Percentiles rank a stretch among this genome's conserved stretches.
phyloP scores from a whole-genome alignment of 2,113 vertebrate genomes.

The Anoura caudifer region DNA sequence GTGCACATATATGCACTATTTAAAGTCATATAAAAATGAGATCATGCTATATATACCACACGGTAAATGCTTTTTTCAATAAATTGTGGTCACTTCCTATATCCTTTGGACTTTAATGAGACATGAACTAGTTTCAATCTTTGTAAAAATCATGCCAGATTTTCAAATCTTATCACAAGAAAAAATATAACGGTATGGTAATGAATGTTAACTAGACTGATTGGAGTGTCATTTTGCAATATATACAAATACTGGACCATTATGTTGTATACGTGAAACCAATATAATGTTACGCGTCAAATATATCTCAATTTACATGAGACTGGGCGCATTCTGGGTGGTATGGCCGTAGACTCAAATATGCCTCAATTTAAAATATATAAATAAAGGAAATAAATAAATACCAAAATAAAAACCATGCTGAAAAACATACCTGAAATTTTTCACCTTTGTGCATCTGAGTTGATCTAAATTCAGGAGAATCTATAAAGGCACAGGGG shows the following conservation, averaged over 20 bases:
- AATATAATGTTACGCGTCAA: not conserved
- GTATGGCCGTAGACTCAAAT: no score
- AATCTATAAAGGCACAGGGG: conserved; percentile 97
- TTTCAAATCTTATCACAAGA: not conserved
- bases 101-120: not conserved
- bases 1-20: not conserved
- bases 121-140: not conserved
- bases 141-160: conserved; percentile 10
- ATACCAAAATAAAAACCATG: not conserved
- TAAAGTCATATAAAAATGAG: not conserved
- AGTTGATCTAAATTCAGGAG: conserved; percentile 97
- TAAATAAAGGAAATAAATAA: not conserved
- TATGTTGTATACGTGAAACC: not conserved
- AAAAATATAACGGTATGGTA: not conserved
- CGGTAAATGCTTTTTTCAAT: not conserved
- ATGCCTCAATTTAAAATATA: not conserved
- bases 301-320: not conserved
- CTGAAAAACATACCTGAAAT: conserved; percentile 92
- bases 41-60: not conserved
- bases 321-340: no score
- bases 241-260: not conserved
- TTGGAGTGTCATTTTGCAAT: not conserved
- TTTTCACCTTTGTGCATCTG: conserved; percentile 96
- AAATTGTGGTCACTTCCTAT: not conserved
- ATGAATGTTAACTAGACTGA: not conserved